phyloP scores from a whole-genome alignment of 2,888 invertebrate species.

The Rugalucina vietnamica region DNA sequence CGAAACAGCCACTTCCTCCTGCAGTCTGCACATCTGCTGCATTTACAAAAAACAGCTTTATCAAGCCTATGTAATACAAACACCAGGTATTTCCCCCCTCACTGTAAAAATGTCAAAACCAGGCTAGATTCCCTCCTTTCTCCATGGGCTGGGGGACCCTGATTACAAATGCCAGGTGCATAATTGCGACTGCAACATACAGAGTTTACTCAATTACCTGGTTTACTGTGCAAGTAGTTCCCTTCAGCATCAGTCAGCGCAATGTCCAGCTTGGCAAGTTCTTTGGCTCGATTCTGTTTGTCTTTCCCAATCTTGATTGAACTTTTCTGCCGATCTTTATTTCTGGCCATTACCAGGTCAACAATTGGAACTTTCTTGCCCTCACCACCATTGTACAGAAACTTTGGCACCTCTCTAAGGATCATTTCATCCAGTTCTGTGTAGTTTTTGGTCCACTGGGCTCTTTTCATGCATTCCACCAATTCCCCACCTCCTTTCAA shows the following conservation, averaged over 20 bases:
- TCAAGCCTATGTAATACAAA: no score
- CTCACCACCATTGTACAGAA: conserved; percentile 96
- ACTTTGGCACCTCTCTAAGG: conserved; percentile 91
- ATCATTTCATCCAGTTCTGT: conserved; percentile 95
- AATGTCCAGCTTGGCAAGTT: conserved; percentile 79
- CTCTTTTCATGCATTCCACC: conserved; percentile 80
- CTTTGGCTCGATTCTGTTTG: conserved; percentile 70
- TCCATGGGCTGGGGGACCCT: background rate
- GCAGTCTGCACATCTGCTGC: no score
- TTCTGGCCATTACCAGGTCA: conserved; percentile 90
- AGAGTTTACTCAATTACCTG: conserved; percentile 57
- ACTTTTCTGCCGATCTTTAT: conserved; percentile 70
- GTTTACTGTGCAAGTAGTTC: conserved; percentile 70
- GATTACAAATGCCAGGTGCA: background rate
- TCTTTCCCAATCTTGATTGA: conserved; percentile 65
- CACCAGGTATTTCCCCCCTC: no score
- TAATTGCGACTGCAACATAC: background rate
- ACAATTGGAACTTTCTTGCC: conserved; percentile 96
- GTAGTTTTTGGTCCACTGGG: conserved; percentile 78
- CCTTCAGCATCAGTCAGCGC: conserved; percentile 70
- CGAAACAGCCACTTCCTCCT: no score
- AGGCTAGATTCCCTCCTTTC: background rate
- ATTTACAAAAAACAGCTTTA: no score
- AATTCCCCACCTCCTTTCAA: conserved; percentile 92
- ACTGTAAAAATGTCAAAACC: background rate